Conservation (phyloP, 2,113 vertebrate species). For the Coregonus clupeaformis region DNA sequence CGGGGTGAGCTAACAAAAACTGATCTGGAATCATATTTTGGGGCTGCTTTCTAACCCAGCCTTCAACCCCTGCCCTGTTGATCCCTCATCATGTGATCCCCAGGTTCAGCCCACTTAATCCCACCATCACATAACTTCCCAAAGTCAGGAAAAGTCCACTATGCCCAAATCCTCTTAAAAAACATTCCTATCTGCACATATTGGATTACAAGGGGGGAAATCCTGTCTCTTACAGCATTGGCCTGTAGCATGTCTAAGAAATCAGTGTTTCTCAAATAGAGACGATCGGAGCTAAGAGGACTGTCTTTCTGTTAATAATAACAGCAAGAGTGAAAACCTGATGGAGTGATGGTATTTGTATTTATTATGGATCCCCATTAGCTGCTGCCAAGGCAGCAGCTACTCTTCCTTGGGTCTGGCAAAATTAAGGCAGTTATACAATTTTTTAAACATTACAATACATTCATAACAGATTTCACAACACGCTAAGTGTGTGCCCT, state of each 20-base stretch:
- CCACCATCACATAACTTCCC: conserved; percentile 66
- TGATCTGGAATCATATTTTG: conserved; percentile 31
- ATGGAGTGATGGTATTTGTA: neutral
- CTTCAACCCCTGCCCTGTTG: conserved; percentile 20
- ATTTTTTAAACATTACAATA: too few species aligned
- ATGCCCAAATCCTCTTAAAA: conserved; percentile 64
- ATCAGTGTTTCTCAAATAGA: neutral
- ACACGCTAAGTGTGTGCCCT: too few species aligned
- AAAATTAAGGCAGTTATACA: too few species aligned
- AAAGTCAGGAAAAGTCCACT: conserved; percentile 62
- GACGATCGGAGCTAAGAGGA: neutral
- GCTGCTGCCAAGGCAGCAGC: too few species aligned
- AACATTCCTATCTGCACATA: neutral
- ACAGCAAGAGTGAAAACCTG: neutral
- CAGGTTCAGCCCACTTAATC: conserved; percentile 55
- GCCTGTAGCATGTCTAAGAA: neutral
- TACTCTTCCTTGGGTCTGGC: too few species aligned
- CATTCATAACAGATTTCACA: too few species aligned
- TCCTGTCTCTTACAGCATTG: neutral
- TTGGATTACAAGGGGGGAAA: neutral
- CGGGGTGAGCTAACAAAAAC: conserved; percentile 18
- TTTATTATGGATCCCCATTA: too few species aligned
- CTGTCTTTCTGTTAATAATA: neutral
- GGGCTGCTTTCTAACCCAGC: neutral
- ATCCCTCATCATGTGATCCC: conserved; percentile 57